Conservation (phyloP, 30 jellyfish, hydroid and myxozoan genomes). For the Cassiopea xamachana region DNA sequence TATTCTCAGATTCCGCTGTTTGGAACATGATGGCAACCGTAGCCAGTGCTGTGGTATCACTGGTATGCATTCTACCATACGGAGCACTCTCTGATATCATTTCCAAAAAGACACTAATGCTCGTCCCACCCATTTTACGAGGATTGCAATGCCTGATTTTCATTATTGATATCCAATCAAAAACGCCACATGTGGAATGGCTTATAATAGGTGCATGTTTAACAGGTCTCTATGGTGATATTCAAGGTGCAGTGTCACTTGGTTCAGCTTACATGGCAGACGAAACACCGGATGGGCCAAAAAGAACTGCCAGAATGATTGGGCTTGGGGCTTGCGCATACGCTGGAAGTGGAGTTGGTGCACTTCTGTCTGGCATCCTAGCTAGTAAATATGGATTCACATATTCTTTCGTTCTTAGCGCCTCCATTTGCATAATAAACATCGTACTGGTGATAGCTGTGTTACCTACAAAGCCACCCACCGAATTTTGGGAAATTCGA, state of each 20-base stretch:
- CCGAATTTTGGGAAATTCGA: neutral
- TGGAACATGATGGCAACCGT: constrained; percentile 11
- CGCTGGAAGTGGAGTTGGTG: constrained; percentile 15
- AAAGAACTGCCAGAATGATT: constrained; percentile 16
- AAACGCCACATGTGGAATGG: neutral
- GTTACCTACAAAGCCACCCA: neutral
- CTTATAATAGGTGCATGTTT: constrained; percentile 17
- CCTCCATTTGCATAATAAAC: neutral
- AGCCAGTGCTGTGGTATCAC: neutral
- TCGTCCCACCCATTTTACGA: constrained; percentile 16
- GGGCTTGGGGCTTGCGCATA: constrained; percentile 1
- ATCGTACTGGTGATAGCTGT: neutral
- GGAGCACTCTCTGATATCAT: constrained; percentile 32
- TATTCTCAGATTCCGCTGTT: constrained; percentile 8
- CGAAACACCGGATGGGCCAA: neutral
- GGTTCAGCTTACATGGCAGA: constrained; percentile 26
- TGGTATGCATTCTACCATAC: constrained; percentile 20
- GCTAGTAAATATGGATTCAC: constrained; percentile 10
- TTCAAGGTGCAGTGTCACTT: constrained; percentile 21
- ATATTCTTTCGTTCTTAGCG: neutral
- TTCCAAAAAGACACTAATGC: constrained; percentile 15
- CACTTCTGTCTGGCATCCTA: constrained; percentile 8
- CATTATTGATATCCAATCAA: neutral
- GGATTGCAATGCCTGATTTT: constrained; percentile 4
- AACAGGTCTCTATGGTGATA: constrained; percentile 27